phyloP scores from a whole-genome alignment of 2,888 invertebrate species.

The Andrena bucephala region DNA sequence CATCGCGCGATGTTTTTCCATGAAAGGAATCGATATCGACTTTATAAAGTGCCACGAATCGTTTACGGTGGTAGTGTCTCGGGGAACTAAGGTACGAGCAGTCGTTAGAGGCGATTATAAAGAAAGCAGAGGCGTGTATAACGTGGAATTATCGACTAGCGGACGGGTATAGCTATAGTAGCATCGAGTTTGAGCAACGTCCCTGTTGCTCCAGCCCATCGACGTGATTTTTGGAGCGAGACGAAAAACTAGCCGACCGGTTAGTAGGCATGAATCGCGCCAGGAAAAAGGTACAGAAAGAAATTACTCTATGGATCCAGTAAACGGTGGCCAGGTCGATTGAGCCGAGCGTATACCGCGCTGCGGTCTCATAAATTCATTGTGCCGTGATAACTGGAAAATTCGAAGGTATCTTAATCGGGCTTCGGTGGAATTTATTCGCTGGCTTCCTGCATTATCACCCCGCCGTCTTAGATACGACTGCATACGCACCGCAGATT shows the following conservation, averaged over 20 bases:
- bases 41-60: constrained; percentile 10
- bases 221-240: constrained; percentile 72
- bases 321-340: constrained; percentile 28
- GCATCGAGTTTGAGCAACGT: constrained; percentile 17
- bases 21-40: neutral
- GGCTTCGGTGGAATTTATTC: constrained; percentile 46
- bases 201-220: constrained; percentile 21
- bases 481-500: neutral
- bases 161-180: constrained; percentile 16
- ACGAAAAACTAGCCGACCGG: constrained; percentile 65
- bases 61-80: constrained; percentile 6
- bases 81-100: neutral
- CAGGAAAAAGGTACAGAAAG: constrained; percentile 10
- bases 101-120: constrained; percentile 21
- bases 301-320: constrained; percentile 19
- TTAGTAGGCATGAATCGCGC: constrained; percentile 37
- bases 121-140: constrained; percentile 36
- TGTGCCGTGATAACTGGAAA: constrained; percentile 56
- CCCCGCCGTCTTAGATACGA: neutral
- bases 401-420: constrained; percentile 56
- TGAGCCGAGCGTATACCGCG: constrained; percentile 7
- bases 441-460: neutral
- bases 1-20: neutral
- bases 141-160: constrained; percentile 38
- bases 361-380: constrained; percentile 48